Percentiles rank a stretch among this genome's conserved stretches.
Conservation (phyloP, 2,888 invertebrate species). For the Coelopa pilipes region DNA sequence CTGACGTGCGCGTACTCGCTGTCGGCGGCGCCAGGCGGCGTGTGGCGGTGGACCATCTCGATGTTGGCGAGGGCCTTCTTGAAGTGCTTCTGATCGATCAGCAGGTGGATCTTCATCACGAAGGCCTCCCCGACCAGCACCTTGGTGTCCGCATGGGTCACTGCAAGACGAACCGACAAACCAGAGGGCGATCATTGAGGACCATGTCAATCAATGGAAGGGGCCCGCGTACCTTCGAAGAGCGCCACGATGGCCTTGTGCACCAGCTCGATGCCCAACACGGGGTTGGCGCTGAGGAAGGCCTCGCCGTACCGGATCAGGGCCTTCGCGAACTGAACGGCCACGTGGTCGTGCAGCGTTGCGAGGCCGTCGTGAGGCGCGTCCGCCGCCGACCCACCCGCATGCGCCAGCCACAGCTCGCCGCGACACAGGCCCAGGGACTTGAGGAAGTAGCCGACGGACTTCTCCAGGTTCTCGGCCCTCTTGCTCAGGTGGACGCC, state of each 20-base stretch:
- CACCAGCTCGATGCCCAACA: not conserved
- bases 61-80: not conserved
- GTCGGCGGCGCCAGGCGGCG: not conserved
- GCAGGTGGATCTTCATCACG: not conserved
- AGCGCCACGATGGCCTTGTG: not conserved
- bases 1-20: not conserved
- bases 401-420: not conserved
- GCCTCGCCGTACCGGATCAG: not conserved
- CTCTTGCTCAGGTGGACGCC: constrained; percentile 2
- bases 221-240: not conserved
- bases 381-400: too few relatives aligned
- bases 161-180: not conserved
- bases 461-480: not conserved
- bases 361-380: not conserved
- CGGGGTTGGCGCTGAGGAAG: not conserved
- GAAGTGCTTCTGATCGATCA: constrained; percentile 14
- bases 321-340: not conserved
- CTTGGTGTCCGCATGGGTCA: not conserved
- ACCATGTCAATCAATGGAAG: not conserved
- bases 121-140: constrained; percentile 1
- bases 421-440: constrained; percentile 18
- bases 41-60: not conserved
- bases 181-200: not conserved
- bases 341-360: constrained; percentile 17
- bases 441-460: not conserved